phyloP scores from a whole-genome alignment of 2,113 vertebrate genomes.

The Bubalus kerabau region DNA sequence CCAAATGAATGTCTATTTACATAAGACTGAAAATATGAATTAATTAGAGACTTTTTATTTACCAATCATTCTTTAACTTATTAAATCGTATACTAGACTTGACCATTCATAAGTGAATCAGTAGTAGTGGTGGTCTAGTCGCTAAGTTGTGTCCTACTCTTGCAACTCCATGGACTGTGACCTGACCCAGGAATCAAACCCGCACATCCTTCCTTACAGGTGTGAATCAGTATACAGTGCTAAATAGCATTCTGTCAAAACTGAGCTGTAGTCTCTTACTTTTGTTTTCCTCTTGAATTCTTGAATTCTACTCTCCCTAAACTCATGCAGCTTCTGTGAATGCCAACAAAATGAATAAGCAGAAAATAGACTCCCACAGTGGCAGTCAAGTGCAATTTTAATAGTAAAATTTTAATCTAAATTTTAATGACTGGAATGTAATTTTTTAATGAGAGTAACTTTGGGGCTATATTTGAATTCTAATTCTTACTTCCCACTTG shows the following conservation, averaged over 20 bases:
- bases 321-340: background rate
- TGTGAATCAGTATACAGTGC: background rate
- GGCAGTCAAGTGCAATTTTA: background rate
- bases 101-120: background rate
- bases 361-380: background rate
- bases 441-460: conserved; percentile 20
- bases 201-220: background rate
- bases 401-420: conserved; percentile 4
- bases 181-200: background rate
- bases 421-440: conserved; percentile 18
- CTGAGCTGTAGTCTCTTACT: background rate
- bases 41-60: background rate
- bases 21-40: background rate
- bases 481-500: conserved; percentile 43
- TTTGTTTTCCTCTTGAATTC: background rate
- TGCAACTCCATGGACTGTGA: background rate
- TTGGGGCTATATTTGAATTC: conserved; percentile 18
- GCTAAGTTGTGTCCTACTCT: background rate
- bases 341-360: background rate
- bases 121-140: background rate
- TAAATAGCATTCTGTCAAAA: background rate
- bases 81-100: background rate
- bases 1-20: background rate
- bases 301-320: background rate
- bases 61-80: background rate